Evolutionary conservation across 2,113 vertebrate species (phyloP), one percentile per base, ranked within the genome.

Genomic region (Neotoma lepida): DNA sequence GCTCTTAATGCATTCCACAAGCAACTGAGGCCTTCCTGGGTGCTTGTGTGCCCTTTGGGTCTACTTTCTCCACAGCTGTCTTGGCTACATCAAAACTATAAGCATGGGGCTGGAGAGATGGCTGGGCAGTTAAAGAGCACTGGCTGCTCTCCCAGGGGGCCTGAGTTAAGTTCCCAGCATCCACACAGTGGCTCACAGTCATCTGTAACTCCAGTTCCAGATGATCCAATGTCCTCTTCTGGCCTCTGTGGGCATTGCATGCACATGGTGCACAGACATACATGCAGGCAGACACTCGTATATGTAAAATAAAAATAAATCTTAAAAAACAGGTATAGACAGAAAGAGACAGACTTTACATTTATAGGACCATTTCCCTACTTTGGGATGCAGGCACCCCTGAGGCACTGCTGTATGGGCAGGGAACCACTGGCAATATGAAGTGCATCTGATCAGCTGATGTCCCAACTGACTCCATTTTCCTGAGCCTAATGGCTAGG

Each of bases 1-100:
- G 33, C 46, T 33, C 22, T 20, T 18, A 8, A 0, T 10, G 22
- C 28, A 1, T 20, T 3, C 33, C 17, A 1, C 0, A 0, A 20
- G 58, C 18, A 13, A 24, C n/a, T 46, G 39, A 35, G 54, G 35
- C 8, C 68, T 82, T 39, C 26, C 14, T 0, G 2, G 35, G 22
- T 6, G 8, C 14, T 14, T 70, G 9, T 64, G 17, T 0, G 41
- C 39, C 20, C 18, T 54, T 61, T n/a, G 6, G 5, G n/a, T 58
- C 70, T 35, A 2, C 7, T 81, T 41, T 33, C 73, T 51, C 26
- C 54, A 46, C 2, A 7, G 54, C 0, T 12, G 33, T 13, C 81
- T 58, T 88, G 46, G 81, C 15, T 63, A 44, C 30, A 39, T 35
- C 81, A 58, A 1, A 81, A 28, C 78, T 58, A 12, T 58, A 81